Percentiles rank a stretch among this genome's conserved stretches.
These are phyloP conservation scores for Acleris literana DNA, from an alignment of 2,888 invertebrate species.

Conservation along the genomic window DNA sequence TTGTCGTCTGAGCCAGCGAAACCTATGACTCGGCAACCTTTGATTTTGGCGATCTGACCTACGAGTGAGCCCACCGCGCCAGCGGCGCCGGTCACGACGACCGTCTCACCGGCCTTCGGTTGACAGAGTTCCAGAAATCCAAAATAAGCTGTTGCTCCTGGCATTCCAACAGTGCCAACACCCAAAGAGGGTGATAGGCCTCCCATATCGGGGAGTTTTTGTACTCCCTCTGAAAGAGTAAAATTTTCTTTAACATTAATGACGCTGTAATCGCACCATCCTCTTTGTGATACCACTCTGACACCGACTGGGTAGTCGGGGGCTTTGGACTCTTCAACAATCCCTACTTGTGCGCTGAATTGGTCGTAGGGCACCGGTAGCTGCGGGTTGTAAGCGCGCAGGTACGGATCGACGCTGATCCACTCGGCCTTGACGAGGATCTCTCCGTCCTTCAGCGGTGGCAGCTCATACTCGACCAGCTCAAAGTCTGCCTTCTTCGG, in stretches of 20 bases:
- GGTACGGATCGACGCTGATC: conserved; percentile 58
- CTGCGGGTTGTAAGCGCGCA: conserved; percentile 45
- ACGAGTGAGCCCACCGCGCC: conserved; percentile 89
- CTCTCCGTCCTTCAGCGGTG: conserved; percentile 81
- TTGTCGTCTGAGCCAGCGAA: conserved; percentile 89
- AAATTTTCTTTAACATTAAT: conserved; percentile 40
- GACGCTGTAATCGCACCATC: conserved; percentile 85
- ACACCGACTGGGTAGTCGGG: conserved; percentile 84
- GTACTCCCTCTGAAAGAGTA: conserved; percentile 41
- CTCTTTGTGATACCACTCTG: conserved; percentile 83
- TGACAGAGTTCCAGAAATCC: conserved; percentile 87
- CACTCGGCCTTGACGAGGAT: conserved; percentile 54
- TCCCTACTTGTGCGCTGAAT: conserved; percentile 54
- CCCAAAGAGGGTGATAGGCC: conserved; percentile 78
- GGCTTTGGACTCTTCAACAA: conserved; percentile 85
- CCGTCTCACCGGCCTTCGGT: conserved; percentile 87
- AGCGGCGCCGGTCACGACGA: conserved; percentile 88
- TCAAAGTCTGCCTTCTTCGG: conserved; percentile 83
- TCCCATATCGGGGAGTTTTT: conserved; percentile 80
- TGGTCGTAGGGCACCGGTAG: conserved; percentile 54
- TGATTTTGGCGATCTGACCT: conserved; percentile 90
- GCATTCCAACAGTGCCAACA: conserved; percentile 86
- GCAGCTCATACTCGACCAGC: conserved; percentile 84
- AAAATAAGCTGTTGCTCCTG: conserved; percentile 89
- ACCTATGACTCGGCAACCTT: conserved; percentile 86